These are phyloP conservation scores for Drosophila nigrodunni DNA, from an alignment of 1,140 invertebrate genomes.

Conservation along the genomic window DNA sequence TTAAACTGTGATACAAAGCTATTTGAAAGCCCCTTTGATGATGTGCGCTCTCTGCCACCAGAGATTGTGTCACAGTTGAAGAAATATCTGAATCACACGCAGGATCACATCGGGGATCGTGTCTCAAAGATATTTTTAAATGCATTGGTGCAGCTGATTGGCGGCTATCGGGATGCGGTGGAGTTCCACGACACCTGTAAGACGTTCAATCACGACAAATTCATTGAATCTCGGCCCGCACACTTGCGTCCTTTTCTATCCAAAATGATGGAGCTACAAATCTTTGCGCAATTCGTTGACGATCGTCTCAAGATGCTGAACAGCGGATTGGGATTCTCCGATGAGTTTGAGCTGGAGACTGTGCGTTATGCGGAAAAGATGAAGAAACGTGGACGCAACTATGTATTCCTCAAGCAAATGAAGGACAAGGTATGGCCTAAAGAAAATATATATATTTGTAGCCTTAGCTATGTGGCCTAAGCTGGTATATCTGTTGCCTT, in stretches of 20 bases:
- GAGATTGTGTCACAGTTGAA: conserved; percentile 90
- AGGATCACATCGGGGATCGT: conserved; percentile 92
- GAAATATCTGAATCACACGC: conserved; percentile 86
- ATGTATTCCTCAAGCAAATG: conserved; percentile 91
- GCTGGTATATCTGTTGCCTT: conserved; percentile 36
- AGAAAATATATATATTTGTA: neutral
- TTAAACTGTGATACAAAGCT: conserved; percentile 95
- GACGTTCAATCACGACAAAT: conserved; percentile 95
- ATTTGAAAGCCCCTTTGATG: conserved; percentile 94
- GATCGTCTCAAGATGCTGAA: conserved; percentile 95
- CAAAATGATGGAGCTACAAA: conserved; percentile 96
- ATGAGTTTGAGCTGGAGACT: conserved; percentile 97
- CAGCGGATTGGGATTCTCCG: conserved; percentile 94
- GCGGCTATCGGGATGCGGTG: conserved; percentile 96
- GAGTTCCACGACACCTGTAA: conserved; percentile 90
- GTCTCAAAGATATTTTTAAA: conserved; percentile 95
- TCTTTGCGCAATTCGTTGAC: conserved; percentile 98
- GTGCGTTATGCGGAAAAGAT: conserved; percentile 93
- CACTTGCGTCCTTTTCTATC: conserved; percentile 94
- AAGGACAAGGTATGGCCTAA: conserved; percentile 88
- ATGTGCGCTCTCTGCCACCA: conserved; percentile 92
- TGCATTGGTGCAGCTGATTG: conserved; percentile 95
- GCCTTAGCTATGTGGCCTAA: conserved; percentile 9
- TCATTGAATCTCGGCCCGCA: conserved; percentile 92
- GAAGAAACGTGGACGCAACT: conserved; percentile 91